Percentiles rank a stretch among this genome's conserved stretches.
Conservation (phyloP, 2,888 invertebrate species). For the Rhynchonema sp. region DNA sequence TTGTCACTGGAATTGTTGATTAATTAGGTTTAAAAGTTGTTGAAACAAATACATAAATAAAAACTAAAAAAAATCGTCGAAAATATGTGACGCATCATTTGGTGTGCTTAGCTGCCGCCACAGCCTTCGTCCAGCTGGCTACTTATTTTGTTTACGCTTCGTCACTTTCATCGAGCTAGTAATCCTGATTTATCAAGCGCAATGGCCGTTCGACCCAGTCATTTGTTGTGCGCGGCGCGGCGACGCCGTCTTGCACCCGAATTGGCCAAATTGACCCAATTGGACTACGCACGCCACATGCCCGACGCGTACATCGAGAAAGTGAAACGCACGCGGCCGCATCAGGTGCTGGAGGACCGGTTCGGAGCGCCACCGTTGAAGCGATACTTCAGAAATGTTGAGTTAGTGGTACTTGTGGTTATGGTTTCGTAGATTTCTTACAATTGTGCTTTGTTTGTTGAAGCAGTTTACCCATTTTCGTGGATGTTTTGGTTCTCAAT, state of each 20-base stretch:
- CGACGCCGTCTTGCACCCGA: background rate
- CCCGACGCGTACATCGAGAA: constrained; percentile 19
- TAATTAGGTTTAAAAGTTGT: no score
- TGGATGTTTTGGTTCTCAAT: no score
- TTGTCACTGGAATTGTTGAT: no score
- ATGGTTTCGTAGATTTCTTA: no score
- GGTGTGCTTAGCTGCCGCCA: background rate
- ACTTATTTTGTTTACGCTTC: no score
- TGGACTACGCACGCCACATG: constrained; percentile 22
- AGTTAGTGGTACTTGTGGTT: background rate
- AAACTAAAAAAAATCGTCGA: no score
- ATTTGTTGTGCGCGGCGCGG: background rate
- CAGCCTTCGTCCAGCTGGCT: no score
- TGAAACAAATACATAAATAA: no score
- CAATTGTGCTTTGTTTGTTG: no score
- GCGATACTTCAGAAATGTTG: background rate
- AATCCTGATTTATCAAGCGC: no score
- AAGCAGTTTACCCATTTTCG: no score
- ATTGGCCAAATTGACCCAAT: constrained; percentile 6
- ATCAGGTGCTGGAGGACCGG: constrained; percentile 1
- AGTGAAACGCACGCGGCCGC: background rate
- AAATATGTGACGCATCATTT: background rate
- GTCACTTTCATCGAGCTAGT: no score
- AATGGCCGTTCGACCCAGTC: background rate
- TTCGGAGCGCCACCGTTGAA: background rate